A percentile compares a stretch with the other conserved stretches of the same genome.
These are phyloP conservation scores for Lanistes nyassanus DNA, from an alignment of 1,140 invertebrate genomes.

Conservation along the genomic window DNA sequence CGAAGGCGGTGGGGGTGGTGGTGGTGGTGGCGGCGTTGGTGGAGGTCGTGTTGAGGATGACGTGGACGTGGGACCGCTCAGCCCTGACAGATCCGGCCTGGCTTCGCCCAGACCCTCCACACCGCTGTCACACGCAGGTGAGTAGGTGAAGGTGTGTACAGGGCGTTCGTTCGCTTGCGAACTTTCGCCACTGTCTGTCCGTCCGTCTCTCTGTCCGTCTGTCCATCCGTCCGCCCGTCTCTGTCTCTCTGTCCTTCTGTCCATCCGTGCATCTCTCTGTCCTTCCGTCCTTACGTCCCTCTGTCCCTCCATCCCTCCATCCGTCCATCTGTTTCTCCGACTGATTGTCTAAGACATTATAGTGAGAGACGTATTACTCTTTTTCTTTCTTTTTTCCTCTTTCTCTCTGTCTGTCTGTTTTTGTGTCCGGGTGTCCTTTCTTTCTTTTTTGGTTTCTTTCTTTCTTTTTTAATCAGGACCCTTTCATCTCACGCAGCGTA, in stretches of 20 bases:
- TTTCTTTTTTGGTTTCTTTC: neutral
- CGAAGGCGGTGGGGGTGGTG: slow-evolving; percentile 28
- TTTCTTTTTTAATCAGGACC: neutral
- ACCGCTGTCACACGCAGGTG: slow-evolving; percentile 27
- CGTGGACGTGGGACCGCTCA: slow-evolving; percentile 20
- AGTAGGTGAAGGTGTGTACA: too few relatives aligned
- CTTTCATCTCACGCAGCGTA: too few relatives aligned
- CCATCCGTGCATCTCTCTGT: neutral
- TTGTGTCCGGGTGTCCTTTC: neutral
- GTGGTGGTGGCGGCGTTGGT: slow-evolving; percentile 32
- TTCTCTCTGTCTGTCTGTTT: neutral
- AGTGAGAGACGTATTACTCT: neutral
- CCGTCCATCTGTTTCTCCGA: neutral
- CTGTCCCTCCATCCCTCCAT: neutral
- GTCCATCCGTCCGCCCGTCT: neutral
- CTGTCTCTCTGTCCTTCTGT: too few relatives aligned
- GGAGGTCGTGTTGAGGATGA: slow-evolving; percentile 26
- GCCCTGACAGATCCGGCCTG: slow-evolving; percentile 21
- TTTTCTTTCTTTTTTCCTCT: neutral
- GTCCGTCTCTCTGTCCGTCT: neutral
- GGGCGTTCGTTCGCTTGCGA: neutral
- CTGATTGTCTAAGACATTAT: neutral
- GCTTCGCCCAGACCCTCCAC: slow-evolving; percentile 30
- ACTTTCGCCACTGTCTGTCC: too few relatives aligned
- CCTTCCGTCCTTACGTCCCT: neutral